phyloP scores from a whole-genome alignment of 1,140 invertebrate species.

The Arctopsyche grandis region DNA sequence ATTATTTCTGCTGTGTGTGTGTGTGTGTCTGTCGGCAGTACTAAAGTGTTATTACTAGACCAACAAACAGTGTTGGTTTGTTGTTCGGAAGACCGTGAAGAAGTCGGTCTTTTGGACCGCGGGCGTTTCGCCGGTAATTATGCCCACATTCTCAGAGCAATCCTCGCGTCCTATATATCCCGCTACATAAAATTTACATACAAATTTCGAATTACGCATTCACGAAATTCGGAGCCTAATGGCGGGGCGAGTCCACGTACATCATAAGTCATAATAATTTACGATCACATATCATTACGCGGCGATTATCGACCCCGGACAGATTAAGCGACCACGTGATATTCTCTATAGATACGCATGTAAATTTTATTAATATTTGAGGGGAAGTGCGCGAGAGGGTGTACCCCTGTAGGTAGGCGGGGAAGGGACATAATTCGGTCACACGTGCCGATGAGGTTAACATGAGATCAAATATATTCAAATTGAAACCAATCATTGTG shows the following conservation, averaged over 20 bases:
- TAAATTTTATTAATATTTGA: not conserved
- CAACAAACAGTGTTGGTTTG: conserved; percentile 2
- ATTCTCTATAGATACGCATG: conserved; percentile 21
- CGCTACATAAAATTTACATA: conserved; percentile 43
- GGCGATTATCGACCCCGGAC: conserved; percentile 19
- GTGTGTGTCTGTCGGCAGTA: no score
- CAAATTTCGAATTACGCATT: conserved; percentile 42
- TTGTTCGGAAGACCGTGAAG: conserved; percentile 8
- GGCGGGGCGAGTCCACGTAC: conserved; percentile 5
- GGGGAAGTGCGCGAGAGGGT: no score
- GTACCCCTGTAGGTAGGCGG: no score
- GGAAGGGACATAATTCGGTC: not conserved
- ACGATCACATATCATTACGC: conserved; percentile 38
- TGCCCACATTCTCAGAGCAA: conserved; percentile 29
- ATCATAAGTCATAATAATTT: conserved; percentile 44
- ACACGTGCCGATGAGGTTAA: not conserved
- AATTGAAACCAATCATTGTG: no score
- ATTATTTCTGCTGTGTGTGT: no score
- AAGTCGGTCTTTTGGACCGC: conserved; percentile 31
- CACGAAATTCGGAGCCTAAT: conserved; percentile 28
- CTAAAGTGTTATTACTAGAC: conserved; percentile 10
- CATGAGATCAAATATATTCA: not conserved
- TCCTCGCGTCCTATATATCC: not conserved
- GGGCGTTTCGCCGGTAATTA: conserved; percentile 34
- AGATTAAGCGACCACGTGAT: conserved; percentile 25